Conservation (phyloP, 1,140 invertebrate species). For the Hesperophylax magnus region DNA sequence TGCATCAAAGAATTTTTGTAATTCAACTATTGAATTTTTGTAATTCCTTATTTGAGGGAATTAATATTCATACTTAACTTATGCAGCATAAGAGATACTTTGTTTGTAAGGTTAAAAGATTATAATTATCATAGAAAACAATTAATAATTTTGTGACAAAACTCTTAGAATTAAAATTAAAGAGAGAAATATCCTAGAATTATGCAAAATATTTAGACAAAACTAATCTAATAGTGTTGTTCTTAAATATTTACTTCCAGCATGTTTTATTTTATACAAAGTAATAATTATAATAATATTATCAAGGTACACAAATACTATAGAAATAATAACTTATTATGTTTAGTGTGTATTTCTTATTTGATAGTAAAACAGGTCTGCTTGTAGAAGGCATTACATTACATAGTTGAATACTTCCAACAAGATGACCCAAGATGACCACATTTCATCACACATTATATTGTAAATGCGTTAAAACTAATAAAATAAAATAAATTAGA, state of each 20-base stretch:
- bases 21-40: not conserved
- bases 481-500: conserved; percentile 42
- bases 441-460: conserved; percentile 2
- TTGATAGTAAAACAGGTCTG: not conserved
- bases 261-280: conserved; percentile 20
- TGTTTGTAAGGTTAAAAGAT: not conserved
- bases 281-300: conserved; percentile 31
- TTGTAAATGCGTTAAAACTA: conserved; percentile 25
- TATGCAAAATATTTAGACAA: conserved; percentile 20
- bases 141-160: conserved; percentile 14
- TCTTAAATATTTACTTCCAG: conserved; percentile 22
- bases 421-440: not conserved
- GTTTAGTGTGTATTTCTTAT: conserved; percentile 10
- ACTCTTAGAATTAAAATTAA: not conserved
- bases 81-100: not conserved
- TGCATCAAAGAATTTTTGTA: conserved; percentile 1
- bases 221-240: conserved; percentile 19
- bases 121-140: not conserved
- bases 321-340: conserved; percentile 34
- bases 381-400: not conserved
- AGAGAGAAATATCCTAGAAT: not conserved
- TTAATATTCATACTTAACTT: not conserved
- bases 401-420: too few species aligned
- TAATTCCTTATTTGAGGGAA: too few species aligned
- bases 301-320: conserved; percentile 42